Evolutionary conservation across 2,888 invertebrate genomes (phyloP), one percentile per base, ranked within the genome.

Genomic region (Bembecia ichneumoniformis): DNA sequence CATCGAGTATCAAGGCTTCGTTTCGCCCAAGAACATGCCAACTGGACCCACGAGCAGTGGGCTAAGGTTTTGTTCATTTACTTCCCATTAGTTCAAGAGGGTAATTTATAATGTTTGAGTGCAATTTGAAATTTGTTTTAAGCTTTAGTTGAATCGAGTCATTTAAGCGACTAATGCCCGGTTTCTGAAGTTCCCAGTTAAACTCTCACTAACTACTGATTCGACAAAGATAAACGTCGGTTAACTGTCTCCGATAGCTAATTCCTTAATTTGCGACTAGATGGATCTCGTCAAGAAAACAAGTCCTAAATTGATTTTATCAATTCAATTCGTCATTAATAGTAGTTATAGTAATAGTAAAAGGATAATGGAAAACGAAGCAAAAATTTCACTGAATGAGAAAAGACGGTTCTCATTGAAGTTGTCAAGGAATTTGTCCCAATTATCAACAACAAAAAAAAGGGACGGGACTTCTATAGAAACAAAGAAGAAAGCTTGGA

Each of bases 361-460:
- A n/a, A 13, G n/a, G 5, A 36, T n/a, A 7, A 49, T 47, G 50
- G 43, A 48, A 54, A 52, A 49, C 51, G 52, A 34, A 52, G 51
- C 20, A 55, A 52, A 47, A 55, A 55, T 47, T 55, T 55, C 34
- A 49, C 55, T 28, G 48, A 55, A 49, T 36, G 48, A 10, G 55
- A 55, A 34, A 55, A 55, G 49, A 48, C 47, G 49, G 48, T 55
- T 43, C 50, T 52, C 20, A 51, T 51, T 4, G 48, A 52, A 51
- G 49, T 55, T 48, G 51, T 48, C 3, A 55, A 48, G 49, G 48
- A 51, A 13, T 55, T 52, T 40, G 4, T 52, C 9, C 13, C 47
- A 20, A 20, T 52, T 36, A 51, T 51, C 7, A 51, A 55, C 47
- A 55, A 51, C 15, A n/a, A 54, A 54, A 49, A 54, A 51, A 13